Percentiles rank a stretch among this genome's conserved stretches.
Evolutionary conservation across 2,113 vertebrate species (phyloP).

Genomic region (Vanacampus margaritifer): DNA sequence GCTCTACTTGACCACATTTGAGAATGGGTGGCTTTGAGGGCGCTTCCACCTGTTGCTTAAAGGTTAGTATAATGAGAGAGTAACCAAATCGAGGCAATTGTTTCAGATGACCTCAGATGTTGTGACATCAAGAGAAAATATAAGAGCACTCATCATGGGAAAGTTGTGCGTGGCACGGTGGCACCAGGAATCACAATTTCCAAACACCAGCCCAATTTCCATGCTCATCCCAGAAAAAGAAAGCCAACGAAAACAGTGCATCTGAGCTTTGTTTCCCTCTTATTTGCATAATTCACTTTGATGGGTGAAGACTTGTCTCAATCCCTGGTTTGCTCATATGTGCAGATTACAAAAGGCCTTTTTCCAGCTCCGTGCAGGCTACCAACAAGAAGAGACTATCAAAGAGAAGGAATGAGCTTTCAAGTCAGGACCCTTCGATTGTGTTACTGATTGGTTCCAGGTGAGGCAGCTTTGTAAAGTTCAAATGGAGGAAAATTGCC

Average conservation of each 20-base stretch:
- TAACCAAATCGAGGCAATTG: background rate
- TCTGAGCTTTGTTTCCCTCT: slow-evolving; percentile 73
- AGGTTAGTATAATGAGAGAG: background rate
- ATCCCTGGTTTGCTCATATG: slow-evolving; percentile 70
- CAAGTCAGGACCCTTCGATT: slow-evolving; percentile 79
- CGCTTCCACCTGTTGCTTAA: slow-evolving; percentile 43
- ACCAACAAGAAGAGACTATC: slow-evolving; percentile 75
- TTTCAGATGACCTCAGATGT: slow-evolving; percentile 4
- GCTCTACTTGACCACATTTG: no score
- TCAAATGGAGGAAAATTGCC: slow-evolving; percentile 78
- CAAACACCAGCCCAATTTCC: slow-evolving; percentile 40
- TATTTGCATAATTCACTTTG: slow-evolving; percentile 74
- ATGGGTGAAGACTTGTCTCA: slow-evolving; percentile 72
- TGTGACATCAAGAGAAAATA: slow-evolving; percentile 21
- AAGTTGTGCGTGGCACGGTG: slow-evolving; percentile 44
- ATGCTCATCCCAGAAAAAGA: slow-evolving; percentile 28
- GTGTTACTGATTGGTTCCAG: slow-evolving; percentile 85
- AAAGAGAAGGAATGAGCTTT: slow-evolving; percentile 79
- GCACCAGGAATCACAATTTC: slow-evolving; percentile 49
- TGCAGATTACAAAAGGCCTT: slow-evolving; percentile 70
- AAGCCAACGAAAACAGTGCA: slow-evolving; percentile 37
- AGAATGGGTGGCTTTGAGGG: background rate
- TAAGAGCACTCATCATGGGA: slow-evolving; percentile 26
- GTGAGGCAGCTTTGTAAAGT: slow-evolving; percentile 79
- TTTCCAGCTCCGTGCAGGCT: slow-evolving; percentile 72